A percentile compares a stretch with the other conserved stretches of the same genome.
These are phyloP conservation scores for Sacculina carcini DNA, from an alignment of 2,888 invertebrate genomes.

Conservation along the genomic window DNA sequence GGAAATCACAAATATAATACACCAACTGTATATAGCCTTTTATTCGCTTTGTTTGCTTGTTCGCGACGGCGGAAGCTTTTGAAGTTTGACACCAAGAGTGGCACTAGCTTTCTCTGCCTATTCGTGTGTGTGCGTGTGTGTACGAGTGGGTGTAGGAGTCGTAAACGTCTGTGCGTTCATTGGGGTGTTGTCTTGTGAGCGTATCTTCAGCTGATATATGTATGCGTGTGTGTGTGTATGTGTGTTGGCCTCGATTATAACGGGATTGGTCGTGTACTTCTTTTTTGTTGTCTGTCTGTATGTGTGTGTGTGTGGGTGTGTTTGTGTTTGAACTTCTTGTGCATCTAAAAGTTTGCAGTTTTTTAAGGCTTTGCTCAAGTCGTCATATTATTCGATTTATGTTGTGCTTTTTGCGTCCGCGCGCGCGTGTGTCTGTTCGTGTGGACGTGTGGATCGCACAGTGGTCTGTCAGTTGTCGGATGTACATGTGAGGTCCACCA, in stretches of 20 bases:
- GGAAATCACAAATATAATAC: too few species aligned
- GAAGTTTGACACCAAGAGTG: background rate
- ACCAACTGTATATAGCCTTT: too few species aligned
- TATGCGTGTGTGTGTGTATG: background rate
- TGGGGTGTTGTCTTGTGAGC: too few species aligned
- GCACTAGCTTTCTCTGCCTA: background rate
- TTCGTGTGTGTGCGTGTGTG: background rate
- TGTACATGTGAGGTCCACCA: too few species aligned
- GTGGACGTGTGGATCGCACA: too few species aligned
- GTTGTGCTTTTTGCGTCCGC: too few species aligned
- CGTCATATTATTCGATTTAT: too few species aligned
- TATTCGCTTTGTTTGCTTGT: too few species aligned
- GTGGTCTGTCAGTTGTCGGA: too few species aligned
- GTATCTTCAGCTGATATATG: background rate
- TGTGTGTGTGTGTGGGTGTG: background rate
- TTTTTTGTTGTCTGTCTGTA: background rate
- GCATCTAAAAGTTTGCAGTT: background rate
- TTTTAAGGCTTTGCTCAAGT: background rate
- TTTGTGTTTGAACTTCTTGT: background rate
- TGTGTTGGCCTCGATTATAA: background rate
- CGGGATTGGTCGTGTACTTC: background rate
- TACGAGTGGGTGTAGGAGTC: background rate
- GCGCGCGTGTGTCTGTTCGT: too few species aligned
- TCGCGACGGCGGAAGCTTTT: too few species aligned
- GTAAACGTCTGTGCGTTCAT: too few species aligned